A percentile compares a stretch with the other conserved stretches of the same genome.
These are phyloP conservation scores for Drosophila multiciliata DNA, from an alignment of 2,888 invertebrate species.

Conservation along the genomic window DNA sequence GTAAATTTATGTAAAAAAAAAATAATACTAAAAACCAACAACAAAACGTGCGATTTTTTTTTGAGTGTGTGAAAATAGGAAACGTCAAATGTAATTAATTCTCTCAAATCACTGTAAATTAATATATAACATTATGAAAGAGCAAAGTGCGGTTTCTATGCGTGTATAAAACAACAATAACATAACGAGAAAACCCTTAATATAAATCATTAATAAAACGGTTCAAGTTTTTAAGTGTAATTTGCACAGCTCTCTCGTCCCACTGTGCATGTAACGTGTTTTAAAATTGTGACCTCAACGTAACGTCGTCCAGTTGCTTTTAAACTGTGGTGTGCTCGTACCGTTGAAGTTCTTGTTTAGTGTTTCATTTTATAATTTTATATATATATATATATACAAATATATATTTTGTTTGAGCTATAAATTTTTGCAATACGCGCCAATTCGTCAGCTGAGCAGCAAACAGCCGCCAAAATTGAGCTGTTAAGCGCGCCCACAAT, in stretches of 20 bases:
- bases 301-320: slow-evolving; percentile 43
- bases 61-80: slow-evolving; percentile 41
- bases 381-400: not conserved
- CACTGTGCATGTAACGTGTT: slow-evolving; percentile 42
- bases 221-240: slow-evolving; percentile 6
- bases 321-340: slow-evolving; percentile 43
- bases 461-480: slow-evolving; percentile 85
- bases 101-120: slow-evolving; percentile 58
- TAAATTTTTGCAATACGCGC: slow-evolving; percentile 73
- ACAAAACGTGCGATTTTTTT: slow-evolving; percentile 47
- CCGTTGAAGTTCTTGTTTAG: slow-evolving; percentile 15
- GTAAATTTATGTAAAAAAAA: slow-evolving; percentile 73
- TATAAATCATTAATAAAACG: slow-evolving; percentile 8
- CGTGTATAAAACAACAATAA: slow-evolving; percentile 42
- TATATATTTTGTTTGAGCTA: slow-evolving; percentile 4
- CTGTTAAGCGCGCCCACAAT: slow-evolving; percentile 84
- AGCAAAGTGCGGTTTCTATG: slow-evolving; percentile 63
- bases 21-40: slow-evolving; percentile 35
- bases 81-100: slow-evolving; percentile 45
- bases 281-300: slow-evolving; percentile 20
- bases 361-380: slow-evolving; percentile 4
- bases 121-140: slow-evolving; percentile 59
- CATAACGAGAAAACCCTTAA: slow-evolving; percentile 10
- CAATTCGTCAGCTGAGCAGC: slow-evolving; percentile 68
- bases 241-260: slow-evolving; percentile 17